These are phyloP conservation scores for Hiodon tergisus DNA, from an alignment of 2,113 vertebrate genomes.

Conservation along the genomic window DNA sequence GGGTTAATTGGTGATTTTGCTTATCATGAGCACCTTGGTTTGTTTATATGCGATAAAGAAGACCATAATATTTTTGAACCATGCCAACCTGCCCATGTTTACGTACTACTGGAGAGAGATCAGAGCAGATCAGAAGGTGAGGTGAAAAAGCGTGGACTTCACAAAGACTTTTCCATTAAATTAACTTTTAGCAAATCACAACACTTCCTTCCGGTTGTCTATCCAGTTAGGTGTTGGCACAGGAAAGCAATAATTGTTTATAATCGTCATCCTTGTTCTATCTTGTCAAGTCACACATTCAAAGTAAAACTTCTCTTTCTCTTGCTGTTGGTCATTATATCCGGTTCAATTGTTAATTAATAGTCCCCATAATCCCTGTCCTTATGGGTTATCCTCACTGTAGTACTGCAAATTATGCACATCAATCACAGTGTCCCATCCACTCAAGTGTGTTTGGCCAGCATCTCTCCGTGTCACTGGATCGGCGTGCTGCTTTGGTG, in stretches of 20 bases:
- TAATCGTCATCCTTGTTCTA: too few species aligned
- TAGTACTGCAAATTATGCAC: not conserved
- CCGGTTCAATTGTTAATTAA: not conserved
- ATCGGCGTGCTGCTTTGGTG: too few species aligned
- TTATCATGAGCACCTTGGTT: constrained; percentile 1
- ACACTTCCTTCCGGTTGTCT: not conserved
- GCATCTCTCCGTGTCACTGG: too few species aligned
- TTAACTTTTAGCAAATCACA: not conserved
- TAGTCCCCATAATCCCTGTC: not conserved
- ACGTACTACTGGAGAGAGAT: not conserved
- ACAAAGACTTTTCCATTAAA: too few species aligned
- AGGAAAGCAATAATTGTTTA: not conserved
- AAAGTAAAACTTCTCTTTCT: too few species aligned
- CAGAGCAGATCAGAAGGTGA: not conserved
- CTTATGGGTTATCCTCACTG: not conserved
- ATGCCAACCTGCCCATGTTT: not conserved
- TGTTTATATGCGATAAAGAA: constrained; percentile 2
- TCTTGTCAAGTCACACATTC: too few species aligned
- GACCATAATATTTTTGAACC: too few species aligned
- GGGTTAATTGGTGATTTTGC: constrained; percentile 9
- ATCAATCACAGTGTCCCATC: not conserved
- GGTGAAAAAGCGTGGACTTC: not conserved
- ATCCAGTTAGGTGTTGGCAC: not conserved
- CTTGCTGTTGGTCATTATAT: not conserved
- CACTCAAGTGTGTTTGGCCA: not conserved